Conservation (phyloP, 2,797 vertebrate genomes). For the Esox masquinongy region DNA sequence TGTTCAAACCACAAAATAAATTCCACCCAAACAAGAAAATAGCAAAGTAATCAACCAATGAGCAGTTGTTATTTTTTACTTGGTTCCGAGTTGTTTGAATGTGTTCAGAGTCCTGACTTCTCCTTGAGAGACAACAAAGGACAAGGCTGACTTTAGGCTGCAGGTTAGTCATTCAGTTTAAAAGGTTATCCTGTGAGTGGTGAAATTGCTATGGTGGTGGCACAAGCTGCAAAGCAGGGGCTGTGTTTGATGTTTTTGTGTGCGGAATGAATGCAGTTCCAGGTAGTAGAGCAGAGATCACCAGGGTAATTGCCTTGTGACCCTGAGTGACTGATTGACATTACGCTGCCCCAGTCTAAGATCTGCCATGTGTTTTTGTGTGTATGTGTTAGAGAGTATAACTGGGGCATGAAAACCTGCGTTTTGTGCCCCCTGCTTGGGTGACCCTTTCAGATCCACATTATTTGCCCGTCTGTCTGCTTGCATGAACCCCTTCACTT, state of each 20-base stretch:
- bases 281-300: slow-evolving; percentile 49
- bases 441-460: slow-evolving; percentile 38
- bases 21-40: no score
- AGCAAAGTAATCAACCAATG: no score
- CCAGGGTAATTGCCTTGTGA: slow-evolving; percentile 65
- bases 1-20: no score
- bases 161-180: slow-evolving; percentile 46
- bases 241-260: slow-evolving; percentile 50
- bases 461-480: neutral
- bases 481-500: no score
- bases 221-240: slow-evolving; percentile 39
- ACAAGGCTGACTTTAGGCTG: slow-evolving; percentile 31
- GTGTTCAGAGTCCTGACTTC: slow-evolving; percentile 49
- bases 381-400: slow-evolving; percentile 24
- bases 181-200: slow-evolving; percentile 57
- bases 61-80: slow-evolving; percentile 54
- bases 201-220: slow-evolving; percentile 41
- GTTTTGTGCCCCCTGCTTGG: slow-evolving; percentile 6
- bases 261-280: slow-evolving; percentile 47
- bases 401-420: neutral
- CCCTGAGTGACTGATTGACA: slow-evolving; percentile 47
- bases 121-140: slow-evolving; percentile 31
- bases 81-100: slow-evolving; percentile 49
- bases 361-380: slow-evolving; percentile 30
- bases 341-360: slow-evolving; percentile 15